Evolutionary conservation across 1,140 invertebrate genomes (phyloP).

Genomic region (Centruroides vittatus): DNA sequence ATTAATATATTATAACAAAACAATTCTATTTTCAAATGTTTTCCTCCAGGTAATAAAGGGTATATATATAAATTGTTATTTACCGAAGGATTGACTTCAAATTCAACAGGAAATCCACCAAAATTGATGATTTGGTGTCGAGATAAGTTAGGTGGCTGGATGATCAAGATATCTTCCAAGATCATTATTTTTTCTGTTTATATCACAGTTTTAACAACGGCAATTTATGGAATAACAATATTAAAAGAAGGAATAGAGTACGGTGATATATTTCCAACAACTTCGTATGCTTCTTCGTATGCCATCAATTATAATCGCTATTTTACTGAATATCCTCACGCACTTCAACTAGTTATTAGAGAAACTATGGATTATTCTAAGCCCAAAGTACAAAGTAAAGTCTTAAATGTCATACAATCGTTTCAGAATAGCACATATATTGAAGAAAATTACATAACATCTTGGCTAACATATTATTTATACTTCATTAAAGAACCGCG

Average conservation of each 20-base stretch:
- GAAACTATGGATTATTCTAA: constrained; percentile 75
- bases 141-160: too few relatives aligned
- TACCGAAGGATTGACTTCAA: too few relatives aligned
- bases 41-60: too few relatives aligned
- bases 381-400: constrained; percentile 51
- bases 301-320: constrained; percentile 75
- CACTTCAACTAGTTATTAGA: constrained; percentile 68
- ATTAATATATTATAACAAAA: too few relatives aligned
- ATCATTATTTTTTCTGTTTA: constrained; percentile 60
- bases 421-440: constrained; percentile 71
- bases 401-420: constrained; percentile 59
- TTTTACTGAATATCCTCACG: constrained; percentile 77
- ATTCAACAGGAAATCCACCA: too few relatives aligned
- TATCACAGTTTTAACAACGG: constrained; percentile 59
- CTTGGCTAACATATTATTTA: constrained; percentile 72
- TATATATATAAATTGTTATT: too few relatives aligned
- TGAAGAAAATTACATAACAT: constrained; percentile 50
- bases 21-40: too few relatives aligned
- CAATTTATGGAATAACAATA: constrained; percentile 69
- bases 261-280: constrained; percentile 63
- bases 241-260: constrained; percentile 78
- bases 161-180: constrained; percentile 37
- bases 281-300: constrained; percentile 80
- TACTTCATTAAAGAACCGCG: constrained; percentile 56
- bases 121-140: too few relatives aligned